Base-by-base conservation (phyloP, 2,888 invertebrate species). In the Eristalis tenax region DNA sequence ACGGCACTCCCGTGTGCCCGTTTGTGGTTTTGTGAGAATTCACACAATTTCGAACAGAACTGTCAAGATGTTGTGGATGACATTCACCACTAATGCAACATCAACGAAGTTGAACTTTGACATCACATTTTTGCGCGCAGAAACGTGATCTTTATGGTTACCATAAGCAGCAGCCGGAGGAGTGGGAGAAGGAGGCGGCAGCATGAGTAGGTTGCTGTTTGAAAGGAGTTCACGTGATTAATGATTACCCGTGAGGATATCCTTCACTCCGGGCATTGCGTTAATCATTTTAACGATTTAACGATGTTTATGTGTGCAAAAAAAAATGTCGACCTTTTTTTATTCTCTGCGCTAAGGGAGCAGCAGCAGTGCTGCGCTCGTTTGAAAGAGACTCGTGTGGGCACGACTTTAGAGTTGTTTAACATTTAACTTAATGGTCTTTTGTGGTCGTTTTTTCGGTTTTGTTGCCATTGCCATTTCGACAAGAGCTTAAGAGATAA, bases 161-260 rank as follows among this genome's bases (percentile, higher is more conserved):
- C 32, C 32, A 32, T 6, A 18, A 50, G 6, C 32, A 10, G 32
- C 8, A 32, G 32, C 4, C 1, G 32, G 32, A 32, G 32, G 4
- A 6, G 15, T 18, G 1, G 8, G 50, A 64, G 28, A 32, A 28
- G 28, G 28, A 28, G 28, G 28, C 28, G 4, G 4, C 28, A 28
- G 28, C 32, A 10, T 32, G 32, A 32, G 32, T 32, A 32, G 32
- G 32, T 32, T 32, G 32, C 32, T 28, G 40, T 61, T 43, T 61
- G 35, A 63, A 18, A 61, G 71, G 63, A 75, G 69, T 65, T 69
- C 65, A 75, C 32, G 70, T 81, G 84, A 84, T 81, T 84, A 56
- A 84, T 81, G 76, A 61, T 43, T 69, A 69, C 43, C 56, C 59
- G 61, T 75, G 66, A 61, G 75, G 35, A 65, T 38, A 32, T 79